Conservation (phyloP, 2,113 vertebrate genomes). For the Aleadryas rufinucha region DNA sequence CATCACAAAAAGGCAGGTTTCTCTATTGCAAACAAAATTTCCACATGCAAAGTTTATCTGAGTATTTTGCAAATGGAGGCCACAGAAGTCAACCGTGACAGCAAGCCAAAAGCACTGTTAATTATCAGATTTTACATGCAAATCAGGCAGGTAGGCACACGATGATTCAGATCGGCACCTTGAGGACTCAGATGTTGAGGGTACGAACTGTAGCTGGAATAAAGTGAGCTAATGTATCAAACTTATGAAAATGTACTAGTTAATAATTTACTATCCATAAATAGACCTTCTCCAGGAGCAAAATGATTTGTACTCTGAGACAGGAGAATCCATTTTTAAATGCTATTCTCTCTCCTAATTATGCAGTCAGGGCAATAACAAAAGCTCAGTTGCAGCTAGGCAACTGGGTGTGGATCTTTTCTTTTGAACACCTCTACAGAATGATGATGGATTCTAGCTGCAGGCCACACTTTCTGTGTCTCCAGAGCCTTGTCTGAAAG, state of each 20-base stretch:
- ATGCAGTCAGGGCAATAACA: background rate
- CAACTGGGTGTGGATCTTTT: background rate
- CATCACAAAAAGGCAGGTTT: background rate
- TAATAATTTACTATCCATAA: background rate
- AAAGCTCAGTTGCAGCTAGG: background rate
- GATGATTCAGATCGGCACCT: background rate
- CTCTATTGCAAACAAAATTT: background rate
- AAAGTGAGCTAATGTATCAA: background rate
- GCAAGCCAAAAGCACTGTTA: background rate
- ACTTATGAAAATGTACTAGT: background rate
- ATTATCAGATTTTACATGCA: background rate
- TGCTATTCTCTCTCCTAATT: background rate
- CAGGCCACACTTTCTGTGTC: background rate
- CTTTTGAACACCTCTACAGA: background rate
- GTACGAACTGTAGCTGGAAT: background rate
- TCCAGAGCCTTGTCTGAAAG: background rate
- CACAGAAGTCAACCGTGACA: background rate
- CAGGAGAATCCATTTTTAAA: background rate
- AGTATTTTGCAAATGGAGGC: background rate
- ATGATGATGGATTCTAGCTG: background rate
- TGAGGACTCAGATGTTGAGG: background rate
- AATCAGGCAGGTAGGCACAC: background rate
- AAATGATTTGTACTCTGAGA: background rate
- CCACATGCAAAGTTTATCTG: background rate
- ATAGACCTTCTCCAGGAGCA: background rate